phyloP scores from a whole-genome alignment of 2,888 invertebrate genomes.

The Bursaphelenchus okinawaensis region DNA sequence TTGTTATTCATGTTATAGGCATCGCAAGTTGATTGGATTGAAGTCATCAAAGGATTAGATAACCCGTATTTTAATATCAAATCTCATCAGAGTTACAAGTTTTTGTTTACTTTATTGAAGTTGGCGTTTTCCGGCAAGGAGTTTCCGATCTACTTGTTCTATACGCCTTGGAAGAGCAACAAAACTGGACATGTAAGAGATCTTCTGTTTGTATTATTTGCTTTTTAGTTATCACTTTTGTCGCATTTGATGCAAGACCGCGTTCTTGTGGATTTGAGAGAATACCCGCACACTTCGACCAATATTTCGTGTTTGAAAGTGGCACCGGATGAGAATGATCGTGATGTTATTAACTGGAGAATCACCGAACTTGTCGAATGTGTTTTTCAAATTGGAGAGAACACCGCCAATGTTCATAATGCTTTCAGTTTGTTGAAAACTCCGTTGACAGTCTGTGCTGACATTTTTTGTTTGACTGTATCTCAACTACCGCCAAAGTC shows the following conservation, averaged over 20 bases:
- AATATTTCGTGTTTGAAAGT: slow-evolving; percentile 79
- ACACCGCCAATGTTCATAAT: slow-evolving; percentile 4
- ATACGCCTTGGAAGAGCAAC: slow-evolving; percentile 88
- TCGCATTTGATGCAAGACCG: slow-evolving; percentile 79
- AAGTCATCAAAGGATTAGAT: slow-evolving; percentile 83
- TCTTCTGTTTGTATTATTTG: slow-evolving; percentile 57
- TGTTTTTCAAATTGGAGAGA: slow-evolving; percentile 72
- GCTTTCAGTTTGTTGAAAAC: slow-evolving; percentile 16
- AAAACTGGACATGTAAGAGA: slow-evolving; percentile 58
- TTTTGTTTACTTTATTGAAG: slow-evolving; percentile 76
- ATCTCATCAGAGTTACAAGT: slow-evolving; percentile 75
- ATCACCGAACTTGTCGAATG: slow-evolving; percentile 84
- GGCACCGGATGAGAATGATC: slow-evolving; percentile 86
- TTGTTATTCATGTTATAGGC: slow-evolving; percentile 13
- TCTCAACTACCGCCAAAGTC: slow-evolving; percentile 68
- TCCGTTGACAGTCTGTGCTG: slow-evolving; percentile 68
- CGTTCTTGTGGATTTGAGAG: slow-evolving; percentile 87
- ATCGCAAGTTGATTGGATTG: slow-evolving; percentile 74
- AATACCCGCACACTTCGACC: slow-evolving; percentile 80
- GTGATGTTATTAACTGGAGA: slow-evolving; percentile 83
- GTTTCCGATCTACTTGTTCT: slow-evolving; percentile 78
- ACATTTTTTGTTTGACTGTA: slow-evolving; percentile 80
- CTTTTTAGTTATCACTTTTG: slow-evolving; percentile 72
- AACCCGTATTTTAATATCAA: slow-evolving; percentile 75
- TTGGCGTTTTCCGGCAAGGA: slow-evolving; percentile 63